Percentiles rank a stretch among this genome's conserved stretches.
phyloP scores from a whole-genome alignment of 2,888 invertebrate species.

The Cephus runcator region DNA sequence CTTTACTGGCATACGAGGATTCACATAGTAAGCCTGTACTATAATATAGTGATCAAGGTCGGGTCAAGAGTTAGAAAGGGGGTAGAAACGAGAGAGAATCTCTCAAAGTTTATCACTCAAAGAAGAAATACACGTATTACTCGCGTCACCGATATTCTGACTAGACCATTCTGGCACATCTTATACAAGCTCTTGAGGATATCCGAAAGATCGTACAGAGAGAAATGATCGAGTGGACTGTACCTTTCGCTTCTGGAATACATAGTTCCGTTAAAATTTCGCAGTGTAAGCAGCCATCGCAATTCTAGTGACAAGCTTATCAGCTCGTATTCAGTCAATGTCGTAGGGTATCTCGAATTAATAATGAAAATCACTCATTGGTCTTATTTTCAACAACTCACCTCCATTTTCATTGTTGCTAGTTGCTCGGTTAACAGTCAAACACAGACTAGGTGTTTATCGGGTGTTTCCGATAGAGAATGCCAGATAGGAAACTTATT shows the following conservation, averaged over 20 bases:
- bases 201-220: not conserved
- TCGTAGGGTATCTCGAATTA: not conserved
- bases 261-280: constrained; percentile 6
- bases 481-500: constrained; percentile 29
- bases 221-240: not conserved
- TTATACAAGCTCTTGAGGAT: not conserved
- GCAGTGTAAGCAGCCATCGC: not conserved
- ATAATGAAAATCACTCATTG: not conserved
- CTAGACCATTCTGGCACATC: not conserved
- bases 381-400: constrained; percentile 32
- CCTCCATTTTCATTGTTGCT: constrained; percentile 54
- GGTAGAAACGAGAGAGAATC: not conserved
- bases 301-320: not conserved
- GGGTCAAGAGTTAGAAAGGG: not conserved
- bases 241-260: constrained; percentile 5
- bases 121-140: not conserved
- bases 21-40: not conserved
- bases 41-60: constrained; percentile 1
- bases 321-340: not conserved
- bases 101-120: not conserved
- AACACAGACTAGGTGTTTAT: constrained; percentile 18
- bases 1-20: not conserved
- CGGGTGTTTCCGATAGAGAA: constrained; percentile 14
- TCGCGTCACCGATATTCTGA: not conserved
- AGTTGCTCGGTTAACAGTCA: constrained; percentile 17